Conservation (phyloP, 2,113 vertebrate genomes). For the Forbesichthys agassizii region DNA sequence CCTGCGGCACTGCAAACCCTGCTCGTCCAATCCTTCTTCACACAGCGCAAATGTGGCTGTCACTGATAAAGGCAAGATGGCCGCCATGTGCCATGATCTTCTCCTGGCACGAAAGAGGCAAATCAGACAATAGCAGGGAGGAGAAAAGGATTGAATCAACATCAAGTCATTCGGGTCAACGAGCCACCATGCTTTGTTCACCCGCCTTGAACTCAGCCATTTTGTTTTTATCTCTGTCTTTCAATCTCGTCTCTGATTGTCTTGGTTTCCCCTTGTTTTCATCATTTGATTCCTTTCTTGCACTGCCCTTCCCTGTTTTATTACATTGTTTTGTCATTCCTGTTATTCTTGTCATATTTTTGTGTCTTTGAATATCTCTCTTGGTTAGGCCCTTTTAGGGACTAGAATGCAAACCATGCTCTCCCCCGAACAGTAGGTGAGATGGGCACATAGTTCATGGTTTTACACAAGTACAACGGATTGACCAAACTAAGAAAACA, state of each 20-base stretch:
- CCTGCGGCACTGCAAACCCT: background rate
- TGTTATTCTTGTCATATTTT: background rate
- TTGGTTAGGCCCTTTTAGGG: too few species aligned
- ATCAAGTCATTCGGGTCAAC: background rate
- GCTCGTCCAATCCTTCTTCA: slow-evolving; percentile 30
- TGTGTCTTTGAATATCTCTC: too few species aligned
- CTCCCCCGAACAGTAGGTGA: too few species aligned
- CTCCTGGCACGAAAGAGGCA: background rate
- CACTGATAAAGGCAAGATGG: slow-evolving; percentile 43
- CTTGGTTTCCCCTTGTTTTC: background rate
- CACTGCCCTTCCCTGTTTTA: background rate
- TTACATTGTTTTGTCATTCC: background rate
- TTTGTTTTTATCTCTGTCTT: background rate
- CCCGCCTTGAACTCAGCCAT: background rate
- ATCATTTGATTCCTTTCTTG: background rate
- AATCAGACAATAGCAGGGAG: background rate
- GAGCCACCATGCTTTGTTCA: slow-evolving; percentile 6
- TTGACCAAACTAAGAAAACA: background rate
- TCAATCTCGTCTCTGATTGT: background rate
- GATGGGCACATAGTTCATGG: too few species aligned
- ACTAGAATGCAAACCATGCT: too few species aligned
- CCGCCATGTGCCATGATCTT: background rate
- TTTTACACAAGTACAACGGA: too few species aligned
- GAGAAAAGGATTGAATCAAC: background rate
- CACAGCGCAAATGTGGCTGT: slow-evolving; percentile 29